Base-by-base conservation (phyloP, 1,140 invertebrate species). In the Drosophila gunungcola region DNA sequence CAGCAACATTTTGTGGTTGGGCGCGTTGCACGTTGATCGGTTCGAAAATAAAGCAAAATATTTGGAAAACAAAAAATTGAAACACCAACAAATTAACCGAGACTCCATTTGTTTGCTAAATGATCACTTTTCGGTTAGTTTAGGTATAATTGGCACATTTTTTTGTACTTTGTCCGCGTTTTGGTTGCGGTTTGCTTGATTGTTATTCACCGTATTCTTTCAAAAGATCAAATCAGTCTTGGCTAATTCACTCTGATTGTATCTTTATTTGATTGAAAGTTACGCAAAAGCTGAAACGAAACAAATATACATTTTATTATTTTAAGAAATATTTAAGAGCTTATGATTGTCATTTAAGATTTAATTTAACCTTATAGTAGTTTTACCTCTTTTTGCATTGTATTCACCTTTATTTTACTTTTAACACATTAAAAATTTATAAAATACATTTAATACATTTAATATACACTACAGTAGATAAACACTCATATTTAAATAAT, bases 1-100 rank as follows among this genome's bases (percentile, higher is more conserved):
- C 91, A 92, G 91, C 92, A 92, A 91, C 90, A 92, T 92, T 91
- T 92, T 73, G 73, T 55, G 57, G 60, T 67, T 58, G 38, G 45
- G 43, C 46, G 48, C 60, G 49, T 61, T 49, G 34, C 16, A 56
- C 51, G 57, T 56, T 51, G 51, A 46, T 36, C 61, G 56, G 42
- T 45, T 21, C 12, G 63, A 55, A 67, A 67, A 72, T 36, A 58
- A 72, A 73, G 73, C 46, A 43, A 60, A 89, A 91, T 38, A 27
- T 45, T 78, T 74, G 36, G 48, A 76, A 80, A 81, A 85, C 55
- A 65, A 82, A 80, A 65, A 68, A 80, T 27, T 52, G 3, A 90
- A 88, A 67, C 72, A 67, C 73, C 53, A 74, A 61, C 54, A 49
- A 48, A 39, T 64, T 48, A 13, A 41, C 36, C 32, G 16, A 70